Percentiles rank a stretch among this genome's conserved stretches.
Conservation (phyloP, 2,888 invertebrate species). For the Augochlorella aurata region DNA sequence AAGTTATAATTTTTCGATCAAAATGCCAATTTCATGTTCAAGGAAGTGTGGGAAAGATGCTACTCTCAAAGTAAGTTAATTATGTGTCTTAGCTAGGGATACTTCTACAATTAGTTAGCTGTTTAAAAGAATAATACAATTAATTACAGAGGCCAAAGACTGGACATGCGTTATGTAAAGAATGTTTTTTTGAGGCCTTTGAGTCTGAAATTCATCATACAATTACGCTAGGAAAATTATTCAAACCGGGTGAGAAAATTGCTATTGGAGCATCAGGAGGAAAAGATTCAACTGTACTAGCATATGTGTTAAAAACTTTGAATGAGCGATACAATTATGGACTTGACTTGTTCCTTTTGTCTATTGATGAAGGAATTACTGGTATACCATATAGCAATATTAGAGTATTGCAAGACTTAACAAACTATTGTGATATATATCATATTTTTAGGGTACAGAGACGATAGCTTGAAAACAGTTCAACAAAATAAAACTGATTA, state of each 20-base stretch:
- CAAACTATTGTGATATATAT: not conserved
- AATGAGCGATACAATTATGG: conserved; percentile 96
- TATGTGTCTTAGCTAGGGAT: not conserved
- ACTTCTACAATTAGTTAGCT: not conserved
- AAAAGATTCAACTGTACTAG: conserved; percentile 98
- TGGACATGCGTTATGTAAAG: conserved; percentile 95
- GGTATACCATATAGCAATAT: conserved; percentile 79
- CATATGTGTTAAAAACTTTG: conserved; percentile 94
- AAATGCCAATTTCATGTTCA: conserved; percentile 88
- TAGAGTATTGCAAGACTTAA: conserved; percentile 9
- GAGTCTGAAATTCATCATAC: conserved; percentile 98
- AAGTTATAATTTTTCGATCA: conserved; percentile 50
- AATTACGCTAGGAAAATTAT: conserved; percentile 90
- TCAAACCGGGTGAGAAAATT: conserved; percentile 91
- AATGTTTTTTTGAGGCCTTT: conserved; percentile 96
- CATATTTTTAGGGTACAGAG: conserved; percentile 88
- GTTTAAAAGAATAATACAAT: conserved; percentile 52
- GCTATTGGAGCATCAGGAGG: conserved; percentile 97
- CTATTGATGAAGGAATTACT: conserved; percentile 99
- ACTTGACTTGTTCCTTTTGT: conserved; percentile 93
- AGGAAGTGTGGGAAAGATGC: conserved; percentile 90
- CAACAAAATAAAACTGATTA: conserved; percentile 97
- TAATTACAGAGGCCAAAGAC: conserved; percentile 92
- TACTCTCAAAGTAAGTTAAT: conserved; percentile 86
- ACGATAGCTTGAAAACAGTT: conserved; percentile 98